phyloP scores from a whole-genome alignment of 2,888 invertebrate species.

The Gasteruption jaculator region DNA sequence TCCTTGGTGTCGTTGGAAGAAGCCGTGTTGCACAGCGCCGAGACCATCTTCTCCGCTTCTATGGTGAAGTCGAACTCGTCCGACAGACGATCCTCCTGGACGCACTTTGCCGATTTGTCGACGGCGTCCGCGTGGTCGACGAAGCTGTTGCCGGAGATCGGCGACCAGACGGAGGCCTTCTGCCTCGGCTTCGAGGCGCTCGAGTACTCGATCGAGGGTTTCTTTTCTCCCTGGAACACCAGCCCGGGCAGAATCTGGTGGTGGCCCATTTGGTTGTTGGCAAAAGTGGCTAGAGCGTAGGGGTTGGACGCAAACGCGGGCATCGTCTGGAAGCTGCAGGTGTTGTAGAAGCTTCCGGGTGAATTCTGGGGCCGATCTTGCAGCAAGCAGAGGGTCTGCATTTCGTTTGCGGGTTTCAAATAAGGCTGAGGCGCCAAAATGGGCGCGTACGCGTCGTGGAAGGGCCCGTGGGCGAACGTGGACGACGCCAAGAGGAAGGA shows the following conservation, averaged over 20 bases:
- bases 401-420: constrained; percentile 38
- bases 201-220: too few species aligned
- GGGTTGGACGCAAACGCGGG: constrained; percentile 29
- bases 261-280: constrained; percentile 26
- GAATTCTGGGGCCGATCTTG: constrained; percentile 33
- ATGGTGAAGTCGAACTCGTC: constrained; percentile 58
- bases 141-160: too few species aligned
- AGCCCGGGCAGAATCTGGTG: too few species aligned
- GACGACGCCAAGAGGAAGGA: constrained; percentile 37
- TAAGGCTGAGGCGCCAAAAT: constrained; percentile 36
- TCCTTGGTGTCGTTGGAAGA: constrained; percentile 36
- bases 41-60: constrained; percentile 62
- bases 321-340: constrained; percentile 32
- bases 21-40: constrained; percentile 58
- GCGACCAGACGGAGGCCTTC: too few species aligned
- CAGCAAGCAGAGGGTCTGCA: constrained; percentile 34
- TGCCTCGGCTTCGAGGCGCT: too few species aligned
- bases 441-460: constrained; percentile 35
- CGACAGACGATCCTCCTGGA: constrained; percentile 36
- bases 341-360: constrained; percentile 36
- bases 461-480: constrained; percentile 32
- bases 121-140: constrained; percentile 8
- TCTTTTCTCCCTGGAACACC: too few species aligned
- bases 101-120: constrained; percentile 6
- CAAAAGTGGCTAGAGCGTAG: constrained; percentile 25